Evolutionary conservation across 2,113 vertebrate genomes (phyloP).

Genomic region (Protobothrops mucrosquamatus): DNA sequence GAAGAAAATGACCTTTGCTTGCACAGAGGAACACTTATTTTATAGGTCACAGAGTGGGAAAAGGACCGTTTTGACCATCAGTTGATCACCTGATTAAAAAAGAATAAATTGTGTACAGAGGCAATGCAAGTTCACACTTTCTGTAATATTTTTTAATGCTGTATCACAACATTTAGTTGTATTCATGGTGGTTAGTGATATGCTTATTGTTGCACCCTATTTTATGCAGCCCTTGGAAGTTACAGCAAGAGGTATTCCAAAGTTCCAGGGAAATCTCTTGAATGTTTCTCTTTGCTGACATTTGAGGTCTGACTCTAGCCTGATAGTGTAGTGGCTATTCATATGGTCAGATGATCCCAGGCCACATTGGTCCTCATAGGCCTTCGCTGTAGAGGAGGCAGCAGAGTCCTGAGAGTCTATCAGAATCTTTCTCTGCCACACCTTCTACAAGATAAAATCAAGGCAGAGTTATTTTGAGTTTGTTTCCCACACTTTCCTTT

Average conservation of each 20-base stretch:
- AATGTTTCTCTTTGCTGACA: background rate
- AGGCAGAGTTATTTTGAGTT: background rate
- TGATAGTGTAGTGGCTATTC: background rate
- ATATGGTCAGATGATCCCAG: background rate
- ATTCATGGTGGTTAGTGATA: background rate
- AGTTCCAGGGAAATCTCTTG: background rate
- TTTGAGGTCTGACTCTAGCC: background rate
- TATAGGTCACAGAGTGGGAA: background rate
- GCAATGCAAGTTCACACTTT: background rate
- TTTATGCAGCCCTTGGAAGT: background rate
- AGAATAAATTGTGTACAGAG: background rate
- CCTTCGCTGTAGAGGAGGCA: background rate
- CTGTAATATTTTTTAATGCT: background rate
- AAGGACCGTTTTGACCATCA: background rate
- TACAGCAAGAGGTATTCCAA: background rate
- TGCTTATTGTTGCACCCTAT: background rate
- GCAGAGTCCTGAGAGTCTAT: background rate
- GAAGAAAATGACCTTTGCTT: rapidly evolving
- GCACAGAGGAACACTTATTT: background rate
- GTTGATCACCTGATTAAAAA: background rate
- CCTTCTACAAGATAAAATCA: background rate
- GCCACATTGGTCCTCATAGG: background rate
- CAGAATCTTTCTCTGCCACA: background rate
- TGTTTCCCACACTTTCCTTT: background rate
- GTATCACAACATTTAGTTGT: background rate